Evolutionary conservation across 1,140 invertebrate species (phyloP).

Genomic region (Acromyrmex heyeri): DNA sequence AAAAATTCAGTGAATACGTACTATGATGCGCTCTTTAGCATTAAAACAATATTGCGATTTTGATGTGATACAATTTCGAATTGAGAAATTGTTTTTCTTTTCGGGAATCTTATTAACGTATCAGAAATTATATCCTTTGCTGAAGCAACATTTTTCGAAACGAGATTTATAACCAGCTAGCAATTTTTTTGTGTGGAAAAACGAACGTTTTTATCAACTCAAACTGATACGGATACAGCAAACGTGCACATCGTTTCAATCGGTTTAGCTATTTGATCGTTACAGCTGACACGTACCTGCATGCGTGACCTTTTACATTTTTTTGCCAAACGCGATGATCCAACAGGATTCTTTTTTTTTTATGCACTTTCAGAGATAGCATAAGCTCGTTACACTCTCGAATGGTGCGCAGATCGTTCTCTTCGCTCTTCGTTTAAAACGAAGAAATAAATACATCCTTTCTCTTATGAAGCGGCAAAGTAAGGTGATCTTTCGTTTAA

Average conservation of each 20-base stretch:
- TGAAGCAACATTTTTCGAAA: not conserved
- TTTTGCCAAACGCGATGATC: slow-evolving; percentile 45
- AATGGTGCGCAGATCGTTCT: slow-evolving; percentile 4
- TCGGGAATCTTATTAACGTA: not conserved
- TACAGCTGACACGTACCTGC: slow-evolving; percentile 6
- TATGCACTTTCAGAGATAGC: slow-evolving; percentile 10
- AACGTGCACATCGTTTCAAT: slow-evolving; percentile 34
- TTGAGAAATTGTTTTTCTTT: not conserved
- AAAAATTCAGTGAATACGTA: not conserved
- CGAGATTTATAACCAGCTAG: not conserved
- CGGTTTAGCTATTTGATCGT: slow-evolving; percentile 47
- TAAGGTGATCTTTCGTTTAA: slow-evolving; percentile 34
- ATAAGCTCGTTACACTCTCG: slow-evolving; percentile 35
- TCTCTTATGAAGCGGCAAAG: not conserved
- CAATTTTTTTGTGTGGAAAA: slow-evolving; percentile 27
- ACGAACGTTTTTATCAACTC: slow-evolving; percentile 31
- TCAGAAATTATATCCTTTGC: too few species aligned
- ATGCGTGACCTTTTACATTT: slow-evolving; percentile 29
- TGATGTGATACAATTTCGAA: not conserved
- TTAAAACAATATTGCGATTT: not conserved
- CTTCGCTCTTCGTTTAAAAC: not conserved
- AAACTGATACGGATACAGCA: slow-evolving; percentile 33
- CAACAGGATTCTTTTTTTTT: slow-evolving; percentile 17
- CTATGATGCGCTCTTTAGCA: not conserved
- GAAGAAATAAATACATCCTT: slow-evolving; percentile 29